Conservation (phyloP, 2,888 invertebrate genomes). For the Sphinx pinastri region DNA sequence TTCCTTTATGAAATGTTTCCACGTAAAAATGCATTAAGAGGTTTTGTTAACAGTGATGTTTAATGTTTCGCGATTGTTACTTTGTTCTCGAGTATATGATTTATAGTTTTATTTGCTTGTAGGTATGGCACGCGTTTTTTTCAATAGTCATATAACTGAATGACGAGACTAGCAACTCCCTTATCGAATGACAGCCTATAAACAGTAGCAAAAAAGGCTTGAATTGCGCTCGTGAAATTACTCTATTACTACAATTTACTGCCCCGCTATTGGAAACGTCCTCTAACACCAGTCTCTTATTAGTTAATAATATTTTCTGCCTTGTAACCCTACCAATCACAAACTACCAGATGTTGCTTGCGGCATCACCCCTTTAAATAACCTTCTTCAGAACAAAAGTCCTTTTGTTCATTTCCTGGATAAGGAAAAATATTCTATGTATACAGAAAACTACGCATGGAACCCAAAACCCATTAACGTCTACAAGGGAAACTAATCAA, state of each 20-base stretch:
- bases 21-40: not conserved
- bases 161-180: no score
- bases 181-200: no score
- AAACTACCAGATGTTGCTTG: no score
- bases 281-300: no score
- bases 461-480: not conserved
- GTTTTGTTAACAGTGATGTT: slow-evolving; percentile 4
- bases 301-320: no score
- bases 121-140: not conserved
- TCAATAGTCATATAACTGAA: not conserved
- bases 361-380: no score
- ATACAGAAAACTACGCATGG: not conserved
- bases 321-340: no score
- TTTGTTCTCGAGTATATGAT: not conserved
- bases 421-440: not conserved
- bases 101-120: not conserved
- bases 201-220: no score
- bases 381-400: not conserved
- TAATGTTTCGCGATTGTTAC: not conserved
- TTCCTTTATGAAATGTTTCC: not conserved
- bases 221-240: no score
- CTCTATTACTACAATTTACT: no score
- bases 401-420: not conserved
- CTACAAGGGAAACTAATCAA: slow-evolving; percentile 3
- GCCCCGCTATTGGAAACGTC: no score